These are phyloP conservation scores for Pterois miles DNA, from an alignment of 2,797 vertebrate species.

Conservation along the genomic window DNA sequence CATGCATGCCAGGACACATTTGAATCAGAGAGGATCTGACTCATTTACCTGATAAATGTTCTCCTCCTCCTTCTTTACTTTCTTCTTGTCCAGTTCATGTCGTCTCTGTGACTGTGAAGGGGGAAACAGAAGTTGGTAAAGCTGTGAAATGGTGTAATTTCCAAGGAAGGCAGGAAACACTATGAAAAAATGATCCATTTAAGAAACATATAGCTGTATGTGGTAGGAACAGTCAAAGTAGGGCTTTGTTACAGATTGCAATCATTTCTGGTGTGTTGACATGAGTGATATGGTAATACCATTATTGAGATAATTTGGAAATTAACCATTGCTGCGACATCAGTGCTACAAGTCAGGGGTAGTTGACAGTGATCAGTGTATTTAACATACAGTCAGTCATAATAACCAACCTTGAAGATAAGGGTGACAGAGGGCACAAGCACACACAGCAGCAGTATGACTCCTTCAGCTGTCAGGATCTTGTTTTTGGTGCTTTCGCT, in stretches of 20 bases:
- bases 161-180: background rate
- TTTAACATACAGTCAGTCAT: background rate
- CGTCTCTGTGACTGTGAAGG: slow-evolving; percentile 66
- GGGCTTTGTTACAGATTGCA: background rate
- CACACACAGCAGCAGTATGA: slow-evolving; percentile 78
- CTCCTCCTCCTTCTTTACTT: slow-evolving; percentile 74
- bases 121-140: slow-evolving; percentile 22
- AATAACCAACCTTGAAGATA: slow-evolving; percentile 74
- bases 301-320: slow-evolving; percentile 9
- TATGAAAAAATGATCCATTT: background rate
- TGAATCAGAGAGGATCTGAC: slow-evolving; percentile 6
- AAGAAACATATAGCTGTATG: background rate
- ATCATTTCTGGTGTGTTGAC: background rate
- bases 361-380: background rate
- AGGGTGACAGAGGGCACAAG: slow-evolving; percentile 70
- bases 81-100: slow-evolving; percentile 67
- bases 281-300: background rate
- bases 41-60: slow-evolving; percentile 85
- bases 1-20: background rate
- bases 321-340: background rate
- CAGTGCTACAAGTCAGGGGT: background rate
- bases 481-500: slow-evolving; percentile 78
- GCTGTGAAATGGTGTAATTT: background rate
- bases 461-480: slow-evolving; percentile 77
- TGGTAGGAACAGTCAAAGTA: background rate